Evolutionary conservation across 2,797 vertebrate species (phyloP), one percentile per base, ranked within the genome.

Genomic region (Bryconaethiops microstoma): DNA sequence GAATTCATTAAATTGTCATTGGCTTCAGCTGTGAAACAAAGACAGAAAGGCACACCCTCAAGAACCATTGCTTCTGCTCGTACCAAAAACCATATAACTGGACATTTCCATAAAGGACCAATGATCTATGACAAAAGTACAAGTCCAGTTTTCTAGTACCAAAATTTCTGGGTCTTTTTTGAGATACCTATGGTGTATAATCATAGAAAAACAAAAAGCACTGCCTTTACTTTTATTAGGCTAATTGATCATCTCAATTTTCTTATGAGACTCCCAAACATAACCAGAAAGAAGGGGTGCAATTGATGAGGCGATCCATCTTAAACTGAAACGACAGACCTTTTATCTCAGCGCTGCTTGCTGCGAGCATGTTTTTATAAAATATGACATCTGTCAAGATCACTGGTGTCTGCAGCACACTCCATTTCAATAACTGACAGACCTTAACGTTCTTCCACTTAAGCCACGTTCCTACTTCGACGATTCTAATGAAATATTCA

Each of bases 401-500:
- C 5, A 8, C 63, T 68, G 35, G 54, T 82, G 63, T 85, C 72
- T 84, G 68, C 17, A 25, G 12, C 63, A 77, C 21, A 52, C 23
- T 0, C 29, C n/a, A 63, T 85, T 80, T 84, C 70, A 77, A 80
- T 85, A 81, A 80, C 62, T 77, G 74, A 74, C 70, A 50, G 70
- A 62, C 72, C 50, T 78, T 60, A 77, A 75, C 25, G 23, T 19
- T 64, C 52, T 70, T 48, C 62, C 2, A 62, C 50, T 78, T 67
- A 71, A 70, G 39, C 79, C 55, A 40, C 35, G 57, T 63, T 83
- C 82, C 79, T 74, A 54, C 74, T 81, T 81, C 13, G 62, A 40
- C 78, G 67, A 80, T 75, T 84, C 25, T 82, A 17, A 84, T 84
- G 21, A 86, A 87, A 88, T 86, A 88, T 89, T 83, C 70, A 89